A percentile compares a stretch with the other conserved stretches of the same genome.
phyloP scores from a whole-genome alignment of 2,888 invertebrate genomes.

The Caenorhabditis becei region DNA sequence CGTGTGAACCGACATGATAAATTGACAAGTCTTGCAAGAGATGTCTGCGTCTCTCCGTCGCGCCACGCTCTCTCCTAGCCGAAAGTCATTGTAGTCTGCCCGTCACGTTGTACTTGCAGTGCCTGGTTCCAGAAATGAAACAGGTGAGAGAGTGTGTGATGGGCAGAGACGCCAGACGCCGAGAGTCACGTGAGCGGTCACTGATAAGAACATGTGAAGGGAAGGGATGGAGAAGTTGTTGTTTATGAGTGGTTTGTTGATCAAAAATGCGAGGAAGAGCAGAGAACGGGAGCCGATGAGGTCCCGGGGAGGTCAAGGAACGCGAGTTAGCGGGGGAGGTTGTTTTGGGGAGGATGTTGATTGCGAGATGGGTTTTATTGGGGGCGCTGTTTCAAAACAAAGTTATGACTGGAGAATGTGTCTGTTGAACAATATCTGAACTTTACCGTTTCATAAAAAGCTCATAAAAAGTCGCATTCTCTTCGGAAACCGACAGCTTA shows the following conservation, averaged over 20 bases:
- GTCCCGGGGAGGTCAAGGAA: background rate
- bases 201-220: slow-evolving; percentile 53
- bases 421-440: too few species aligned
- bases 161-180: slow-evolving; percentile 7
- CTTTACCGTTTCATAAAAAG: too few species aligned
- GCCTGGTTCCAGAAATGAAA: slow-evolving; percentile 25
- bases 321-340: too few species aligned
- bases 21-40: slow-evolving; percentile 5
- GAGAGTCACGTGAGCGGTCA: slow-evolving; percentile 35
- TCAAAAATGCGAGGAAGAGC: slow-evolving; percentile 10
- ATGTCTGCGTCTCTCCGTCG: background rate
- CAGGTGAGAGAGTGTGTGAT: slow-evolving; percentile 6
- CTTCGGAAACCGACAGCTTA: too few species aligned
- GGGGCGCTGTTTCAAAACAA: too few species aligned
- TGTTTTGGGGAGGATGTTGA: too few species aligned
- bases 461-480: too few species aligned
- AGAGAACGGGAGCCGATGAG: slow-evolving; percentile 12
- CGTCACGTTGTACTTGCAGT: slow-evolving; percentile 24
- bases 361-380: too few species aligned
- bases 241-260: slow-evolving; percentile 26
- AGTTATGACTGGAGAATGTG: too few species aligned
- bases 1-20: slow-evolving; percentile 22
- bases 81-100: slow-evolving; percentile 5
- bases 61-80: background rate
- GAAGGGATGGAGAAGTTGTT: background rate